A percentile compares a stretch with the other conserved stretches of the same genome.
phyloP scores from a whole-genome alignment of 2,113 vertebrate genomes.

The Semicossyphus pulcher region DNA sequence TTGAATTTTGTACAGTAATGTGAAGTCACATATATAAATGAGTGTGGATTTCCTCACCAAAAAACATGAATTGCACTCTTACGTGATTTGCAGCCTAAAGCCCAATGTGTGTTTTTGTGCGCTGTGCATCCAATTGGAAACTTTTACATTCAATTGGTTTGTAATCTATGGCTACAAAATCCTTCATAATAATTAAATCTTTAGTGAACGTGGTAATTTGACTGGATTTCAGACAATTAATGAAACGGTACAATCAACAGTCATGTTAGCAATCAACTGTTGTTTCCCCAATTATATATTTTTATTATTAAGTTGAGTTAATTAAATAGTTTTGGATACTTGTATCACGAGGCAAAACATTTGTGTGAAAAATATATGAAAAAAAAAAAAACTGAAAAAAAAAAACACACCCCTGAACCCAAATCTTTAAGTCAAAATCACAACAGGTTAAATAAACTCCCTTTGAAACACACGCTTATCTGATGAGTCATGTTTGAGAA shows the following conservation, averaged over 20 bases:
- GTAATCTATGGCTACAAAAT: conserved; percentile 30
- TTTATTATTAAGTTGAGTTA: conserved; percentile 13
- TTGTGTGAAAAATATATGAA: conserved; percentile 42
- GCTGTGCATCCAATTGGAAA: conserved; percentile 37
- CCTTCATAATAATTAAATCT: neutral
- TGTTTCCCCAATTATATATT: conserved; percentile 19
- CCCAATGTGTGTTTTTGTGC: conserved; percentile 14
- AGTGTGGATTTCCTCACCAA: conserved; percentile 34
- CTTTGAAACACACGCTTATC: conserved; percentile 55
- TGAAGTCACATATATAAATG: conserved; percentile 48
- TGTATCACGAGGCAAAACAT: conserved; percentile 30
- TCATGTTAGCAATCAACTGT: conserved; percentile 23
- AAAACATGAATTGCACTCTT: conserved; percentile 44
- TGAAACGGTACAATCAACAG: conserved; percentile 17
- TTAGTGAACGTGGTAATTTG: conserved; percentile 2
- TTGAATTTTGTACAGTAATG: conserved; percentile 56
- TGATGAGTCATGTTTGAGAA: conserved; percentile 47
- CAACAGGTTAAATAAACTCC: conserved; percentile 38
- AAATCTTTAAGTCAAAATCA: conserved; percentile 33
- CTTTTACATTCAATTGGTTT: conserved; percentile 35
- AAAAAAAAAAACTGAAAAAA: neutral
- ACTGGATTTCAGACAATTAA: conserved; percentile 29
- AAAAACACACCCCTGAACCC: conserved; percentile 16
- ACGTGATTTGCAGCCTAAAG: conserved; percentile 17
- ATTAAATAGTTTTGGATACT: conserved; percentile 26